Percentiles rank a stretch among this genome's conserved stretches.
Evolutionary conservation across 2,888 invertebrate species (phyloP).

Genomic region (Amiota communis): DNA sequence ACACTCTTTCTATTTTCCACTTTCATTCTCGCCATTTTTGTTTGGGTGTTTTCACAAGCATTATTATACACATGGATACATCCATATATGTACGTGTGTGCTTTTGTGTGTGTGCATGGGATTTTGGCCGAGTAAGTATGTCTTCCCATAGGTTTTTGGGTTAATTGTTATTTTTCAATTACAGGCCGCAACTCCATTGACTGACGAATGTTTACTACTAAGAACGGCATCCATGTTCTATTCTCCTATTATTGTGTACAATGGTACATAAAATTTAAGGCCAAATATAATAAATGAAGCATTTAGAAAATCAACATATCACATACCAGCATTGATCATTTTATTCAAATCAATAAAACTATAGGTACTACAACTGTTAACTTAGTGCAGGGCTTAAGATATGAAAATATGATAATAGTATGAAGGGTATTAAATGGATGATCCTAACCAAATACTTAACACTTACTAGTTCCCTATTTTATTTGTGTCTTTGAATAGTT

Average conservation of each 20-base stretch:
- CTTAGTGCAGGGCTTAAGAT: no score
- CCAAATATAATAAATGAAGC: no score
- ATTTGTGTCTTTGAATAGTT: no score
- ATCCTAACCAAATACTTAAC: neutral
- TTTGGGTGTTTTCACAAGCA: neutral
- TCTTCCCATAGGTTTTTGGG: constrained; percentile 10
- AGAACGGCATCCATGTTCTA: no score
- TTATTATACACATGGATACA: neutral
- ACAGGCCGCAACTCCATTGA: neutral
- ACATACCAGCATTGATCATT: no score
- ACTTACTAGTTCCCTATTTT: no score
- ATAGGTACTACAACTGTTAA: no score
- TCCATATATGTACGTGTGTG: neutral
- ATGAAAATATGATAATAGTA: no score
- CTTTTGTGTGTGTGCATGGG: neutral
- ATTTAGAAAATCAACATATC: no score
- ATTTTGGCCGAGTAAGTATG: neutral
- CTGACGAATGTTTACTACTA: neutral
- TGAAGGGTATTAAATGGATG: neutral
- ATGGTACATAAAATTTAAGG: no score
- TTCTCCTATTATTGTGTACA: no score
- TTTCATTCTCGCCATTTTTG: neutral
- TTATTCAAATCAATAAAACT: no score
- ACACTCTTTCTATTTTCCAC: neutral
- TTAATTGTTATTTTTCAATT: constrained; percentile 31